These are phyloP conservation scores for Hymenochirus boettgeri DNA, from an alignment of 2,113 vertebrate genomes.

Conservation along the genomic window DNA sequence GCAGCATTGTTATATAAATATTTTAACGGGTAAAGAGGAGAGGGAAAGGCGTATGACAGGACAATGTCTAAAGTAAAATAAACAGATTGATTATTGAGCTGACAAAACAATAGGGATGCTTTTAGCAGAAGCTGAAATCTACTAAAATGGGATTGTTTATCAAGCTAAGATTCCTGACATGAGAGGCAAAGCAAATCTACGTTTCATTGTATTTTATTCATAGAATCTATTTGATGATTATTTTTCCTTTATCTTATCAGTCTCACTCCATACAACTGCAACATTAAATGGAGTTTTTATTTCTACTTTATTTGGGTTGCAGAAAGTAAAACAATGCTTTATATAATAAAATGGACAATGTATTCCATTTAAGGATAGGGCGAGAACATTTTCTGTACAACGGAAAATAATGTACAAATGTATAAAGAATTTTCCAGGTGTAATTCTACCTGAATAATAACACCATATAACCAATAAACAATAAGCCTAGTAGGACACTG, in stretches of 20 bases:
- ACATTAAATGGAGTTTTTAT: slow-evolving; percentile 24
- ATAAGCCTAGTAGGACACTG: too few species aligned
- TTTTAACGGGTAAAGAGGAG: slow-evolving; percentile 25
- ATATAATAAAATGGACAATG: slow-evolving; percentile 30
- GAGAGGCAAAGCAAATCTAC: slow-evolving; percentile 12
- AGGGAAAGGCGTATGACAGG: slow-evolving; percentile 11
- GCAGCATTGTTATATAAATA: slow-evolving; percentile 20
- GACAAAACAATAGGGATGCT: slow-evolving; percentile 27
- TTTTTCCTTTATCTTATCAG: slow-evolving; percentile 37
- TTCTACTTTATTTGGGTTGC: not conserved
- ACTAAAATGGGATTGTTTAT: slow-evolving; percentile 36
- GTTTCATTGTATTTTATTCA: slow-evolving; percentile 38
- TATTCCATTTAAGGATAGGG: too few species aligned
- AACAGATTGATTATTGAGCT: slow-evolving; percentile 35
- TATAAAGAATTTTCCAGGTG: too few species aligned
- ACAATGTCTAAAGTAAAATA: slow-evolving; percentile 24
- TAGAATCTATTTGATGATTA: slow-evolving; percentile 26
- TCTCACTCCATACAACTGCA: slow-evolving; percentile 11
- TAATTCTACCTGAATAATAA: too few species aligned
- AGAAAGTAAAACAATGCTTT: slow-evolving; percentile 21
- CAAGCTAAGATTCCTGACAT: slow-evolving; percentile 34
- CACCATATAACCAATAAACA: too few species aligned
- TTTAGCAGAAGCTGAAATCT: slow-evolving; percentile 26
- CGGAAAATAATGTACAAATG: too few species aligned
- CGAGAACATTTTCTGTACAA: too few species aligned